Evolutionary conservation across 2,888 invertebrate genomes (phyloP), one percentile per base, ranked within the genome.

Genomic region (Phortica magna): DNA sequence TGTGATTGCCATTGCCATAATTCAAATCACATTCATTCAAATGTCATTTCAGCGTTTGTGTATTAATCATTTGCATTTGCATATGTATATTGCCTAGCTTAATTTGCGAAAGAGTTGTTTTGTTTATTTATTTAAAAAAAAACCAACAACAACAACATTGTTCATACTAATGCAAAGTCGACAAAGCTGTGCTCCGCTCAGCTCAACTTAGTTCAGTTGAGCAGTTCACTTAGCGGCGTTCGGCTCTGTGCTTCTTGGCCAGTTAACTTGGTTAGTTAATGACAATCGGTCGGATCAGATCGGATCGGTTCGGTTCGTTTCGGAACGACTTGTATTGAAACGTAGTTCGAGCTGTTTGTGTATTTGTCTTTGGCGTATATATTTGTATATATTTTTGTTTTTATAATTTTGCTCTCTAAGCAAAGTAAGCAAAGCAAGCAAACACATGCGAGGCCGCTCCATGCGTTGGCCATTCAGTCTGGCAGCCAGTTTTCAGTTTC

Each of bases 11-110:
- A 19, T 17, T 22, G 61, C 31, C 17, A 17, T 22, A 22, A 22
- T 22, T 17, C 61, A 22, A 22, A 12, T 61, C 67, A 9, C 68
- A 68, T 48, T 67, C 43, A 68, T 71, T 71, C 19, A 71, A 71
- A 71, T 53, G 70, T 55, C 70, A 71, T 71, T 71, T 71, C 53
- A 31, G 53, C 22, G 31, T 73, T 70, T 76, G 17, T 73, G 70
- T 81, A 82, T 84, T 80, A 79, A 83, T 83, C 80, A 85, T 85
- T 85, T 85, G 85, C 80, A 85, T 85, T 85, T 85, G 85, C 85
- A 85, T 85, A 85, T 31, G 31, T 31, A 1, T 81, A 75, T 77
- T 55, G 70, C 31, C 19, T 71, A 78, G 17, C 39, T 65, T 64
- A 53, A 39, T 59, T 61, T 42, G 59, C 48, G 39, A 48, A 65